phyloP scores from a whole-genome alignment of 2,888 invertebrate genomes.

The Horisme vitalbata region DNA sequence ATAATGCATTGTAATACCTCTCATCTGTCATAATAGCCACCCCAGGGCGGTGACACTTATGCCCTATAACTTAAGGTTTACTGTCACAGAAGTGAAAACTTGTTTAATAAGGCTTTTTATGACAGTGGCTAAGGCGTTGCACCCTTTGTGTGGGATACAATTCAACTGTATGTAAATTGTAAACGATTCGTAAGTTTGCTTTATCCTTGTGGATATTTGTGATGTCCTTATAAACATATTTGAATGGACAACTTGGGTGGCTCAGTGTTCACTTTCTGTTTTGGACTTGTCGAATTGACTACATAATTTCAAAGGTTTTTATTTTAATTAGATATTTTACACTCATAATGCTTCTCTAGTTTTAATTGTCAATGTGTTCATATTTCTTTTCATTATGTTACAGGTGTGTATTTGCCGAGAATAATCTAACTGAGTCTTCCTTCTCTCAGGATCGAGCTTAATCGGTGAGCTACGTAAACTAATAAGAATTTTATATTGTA shows the following conservation, averaged over 20 bases:
- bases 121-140: conserved; percentile 49
- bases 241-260: conserved; percentile 5
- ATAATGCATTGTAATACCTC: conserved; percentile 70
- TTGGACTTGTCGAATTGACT: too few species aligned
- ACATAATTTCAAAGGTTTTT: too few species aligned
- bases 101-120: conserved; percentile 67
- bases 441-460: too few species aligned
- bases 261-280: neutral
- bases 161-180: conserved; percentile 50
- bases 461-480: too few species aligned
- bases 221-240: conserved; percentile 13
- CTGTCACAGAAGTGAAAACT: conserved; percentile 60
- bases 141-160: conserved; percentile 56
- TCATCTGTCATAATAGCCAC: conserved; percentile 73
- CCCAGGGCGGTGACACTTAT: conserved; percentile 55
- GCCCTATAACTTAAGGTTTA: conserved; percentile 69
- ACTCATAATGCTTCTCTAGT: too few species aligned
- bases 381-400: too few species aligned
- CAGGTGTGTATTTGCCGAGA: conserved; percentile 56
- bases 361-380: too few species aligned
- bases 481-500: neutral
- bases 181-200: conserved; percentile 46
- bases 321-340: too few species aligned
- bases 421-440: conserved; percentile 20
- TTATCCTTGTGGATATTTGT: conserved; percentile 30